Evolutionary conservation across 2,888 invertebrate species (phyloP).

Genomic region (Cryptocephalus moraei): DNA sequence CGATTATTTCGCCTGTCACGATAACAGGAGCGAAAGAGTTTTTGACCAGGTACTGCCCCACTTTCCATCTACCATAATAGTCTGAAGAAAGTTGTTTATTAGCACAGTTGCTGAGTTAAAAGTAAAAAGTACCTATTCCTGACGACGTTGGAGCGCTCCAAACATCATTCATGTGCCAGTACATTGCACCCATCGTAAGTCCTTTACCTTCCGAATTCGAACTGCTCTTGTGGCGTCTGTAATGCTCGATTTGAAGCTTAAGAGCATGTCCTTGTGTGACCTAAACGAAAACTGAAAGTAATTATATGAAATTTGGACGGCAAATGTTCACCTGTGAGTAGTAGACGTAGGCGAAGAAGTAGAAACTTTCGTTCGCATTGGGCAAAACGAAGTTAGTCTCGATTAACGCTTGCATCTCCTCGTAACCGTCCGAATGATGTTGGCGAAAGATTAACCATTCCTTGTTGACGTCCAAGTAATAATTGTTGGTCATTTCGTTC

Average conservation of each 20-base stretch:
- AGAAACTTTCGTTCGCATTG: constrained; percentile 36
- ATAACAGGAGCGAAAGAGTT: constrained; percentile 75
- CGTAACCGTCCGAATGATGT: constrained; percentile 72
- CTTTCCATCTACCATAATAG: constrained; percentile 34
- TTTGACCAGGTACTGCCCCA: constrained; percentile 75
- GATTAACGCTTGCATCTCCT: constrained; percentile 52
- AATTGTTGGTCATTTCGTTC: constrained; percentile 43
- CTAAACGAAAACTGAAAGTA: constrained; percentile 38
- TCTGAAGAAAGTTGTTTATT: constrained; percentile 21
- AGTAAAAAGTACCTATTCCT: constrained; percentile 54
- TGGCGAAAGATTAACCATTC: constrained; percentile 69
- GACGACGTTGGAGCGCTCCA: constrained; percentile 98
- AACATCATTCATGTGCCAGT: constrained; percentile 97
- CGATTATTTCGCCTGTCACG: constrained; percentile 44
- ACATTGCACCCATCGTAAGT: constrained; percentile 90
- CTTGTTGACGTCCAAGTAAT: constrained; percentile 45
- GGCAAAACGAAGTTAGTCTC: constrained; percentile 49
- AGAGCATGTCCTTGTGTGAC: constrained; percentile 82
- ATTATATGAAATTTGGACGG: no score
- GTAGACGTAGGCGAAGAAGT: constrained; percentile 47
- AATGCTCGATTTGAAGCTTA: constrained; percentile 76
- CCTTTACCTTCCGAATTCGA: constrained; percentile 47
- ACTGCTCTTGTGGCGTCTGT: constrained; percentile 39
- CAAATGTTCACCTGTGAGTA: constrained; percentile 61
- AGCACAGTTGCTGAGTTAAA: not conserved